Evolutionary conservation across 2,888 invertebrate genomes (phyloP), one percentile per base, ranked within the genome.

Genomic region (Amphiduros pacificus): DNA sequence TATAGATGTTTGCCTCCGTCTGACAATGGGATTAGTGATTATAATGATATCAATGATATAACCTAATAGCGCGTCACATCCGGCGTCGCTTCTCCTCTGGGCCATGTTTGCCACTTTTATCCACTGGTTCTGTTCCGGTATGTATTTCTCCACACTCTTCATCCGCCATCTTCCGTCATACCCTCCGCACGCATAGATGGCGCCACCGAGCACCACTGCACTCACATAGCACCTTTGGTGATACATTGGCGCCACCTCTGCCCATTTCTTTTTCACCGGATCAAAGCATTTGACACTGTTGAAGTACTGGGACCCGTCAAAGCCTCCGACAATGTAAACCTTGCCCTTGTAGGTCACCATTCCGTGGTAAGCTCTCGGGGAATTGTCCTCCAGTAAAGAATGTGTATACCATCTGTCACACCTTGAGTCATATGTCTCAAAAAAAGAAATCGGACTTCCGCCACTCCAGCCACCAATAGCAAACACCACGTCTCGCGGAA

Each of bases 71-170:
- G 88, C 86, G 0, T 89, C 89, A 0, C 91, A 90, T 65, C 90
- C 89, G 1, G 91, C 91, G 73, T 92, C 92, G 0, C 91, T 91
- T 11, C 92, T 84, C 73, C 88, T 88, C 62, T 73, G 67, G 84
- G 54, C 87, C 95, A 95, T 95, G 0, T 92, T 89, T 0, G 92
- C 88, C 22, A 94, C 90, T 68, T 92, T 84, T 0, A 90, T 88
- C 84, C 84, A 84, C 79, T 94, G 94, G 81, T 95, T 95, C 22
- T 89, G 89, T 61, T 86, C 86, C 48, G 90, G 89, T 81, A 92
- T 89, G 83, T 93, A 95, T 62, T 89, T 87, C 82, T 95, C 95
- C 0, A 90, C 93, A 0, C 92, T 91, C 76, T 90, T 91, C 80
- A 93, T 91, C 14, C 94, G 86, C 79, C 90, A 90, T 75, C 92